Evolutionary conservation across 2,888 invertebrate genomes (phyloP).

Genomic region (Eupithecia inturbata): DNA sequence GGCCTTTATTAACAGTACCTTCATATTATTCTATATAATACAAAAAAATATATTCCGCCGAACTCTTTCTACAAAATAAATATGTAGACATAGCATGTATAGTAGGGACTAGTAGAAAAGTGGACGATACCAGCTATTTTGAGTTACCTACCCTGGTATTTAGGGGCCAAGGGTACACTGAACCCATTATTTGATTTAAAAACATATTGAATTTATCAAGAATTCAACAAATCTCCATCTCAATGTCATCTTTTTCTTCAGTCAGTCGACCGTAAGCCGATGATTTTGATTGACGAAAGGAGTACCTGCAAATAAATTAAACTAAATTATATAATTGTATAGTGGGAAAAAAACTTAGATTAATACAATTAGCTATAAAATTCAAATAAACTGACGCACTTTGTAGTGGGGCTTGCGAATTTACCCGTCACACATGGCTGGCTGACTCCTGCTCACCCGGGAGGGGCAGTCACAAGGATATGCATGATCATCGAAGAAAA

Average conservation of each 20-base stretch:
- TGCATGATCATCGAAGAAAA: not conserved
- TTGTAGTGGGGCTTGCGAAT: not conserved
- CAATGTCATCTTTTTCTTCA: constrained; percentile 35
- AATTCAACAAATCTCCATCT: constrained; percentile 9
- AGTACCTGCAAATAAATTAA: constrained; percentile 28
- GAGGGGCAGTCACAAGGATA: not conserved
- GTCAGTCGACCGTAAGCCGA: constrained; percentile 39
- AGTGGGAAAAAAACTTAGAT: constrained; percentile 7
- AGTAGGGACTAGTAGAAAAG: no score
- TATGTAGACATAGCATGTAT: no score
- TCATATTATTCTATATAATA: no score
- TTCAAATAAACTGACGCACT: not conserved
- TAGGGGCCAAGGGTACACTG: not conserved
- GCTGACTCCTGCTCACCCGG: no score
- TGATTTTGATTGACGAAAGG: constrained; percentile 32
- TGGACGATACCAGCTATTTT: not conserved
- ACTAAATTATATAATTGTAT: constrained; percentile 17
- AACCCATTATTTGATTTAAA: not conserved
- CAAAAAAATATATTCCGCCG: not conserved
- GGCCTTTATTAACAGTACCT: no score
- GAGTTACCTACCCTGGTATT: not conserved
- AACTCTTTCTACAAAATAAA: not conserved
- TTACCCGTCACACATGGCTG: not conserved
- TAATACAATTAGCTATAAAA: constrained; percentile 1
- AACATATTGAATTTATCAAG: not conserved